phyloP scores from a whole-genome alignment of 1,140 invertebrate genomes.

The Platyscapa corneri region DNA sequence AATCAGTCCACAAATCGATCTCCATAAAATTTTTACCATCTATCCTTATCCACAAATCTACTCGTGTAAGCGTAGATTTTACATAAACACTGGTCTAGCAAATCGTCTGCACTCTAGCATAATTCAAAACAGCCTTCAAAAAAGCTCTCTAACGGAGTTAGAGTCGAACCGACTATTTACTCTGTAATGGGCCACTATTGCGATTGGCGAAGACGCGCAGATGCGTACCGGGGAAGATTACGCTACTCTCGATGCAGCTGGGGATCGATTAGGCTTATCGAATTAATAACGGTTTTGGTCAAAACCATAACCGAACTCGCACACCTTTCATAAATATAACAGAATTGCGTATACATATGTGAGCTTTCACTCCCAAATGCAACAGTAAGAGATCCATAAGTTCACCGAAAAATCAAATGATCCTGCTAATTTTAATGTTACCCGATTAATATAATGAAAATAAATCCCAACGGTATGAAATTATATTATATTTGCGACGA shows the following conservation, averaged over 20 bases:
- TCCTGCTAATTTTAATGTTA: not conserved
- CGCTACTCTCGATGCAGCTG: slow-evolving; percentile 51
- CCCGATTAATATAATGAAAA: too few relatives aligned
- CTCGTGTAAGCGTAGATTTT: not conserved
- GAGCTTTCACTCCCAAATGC: not conserved
- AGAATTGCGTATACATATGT: not conserved
- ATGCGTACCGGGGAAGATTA: slow-evolving; percentile 51
- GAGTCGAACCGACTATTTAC: not conserved
- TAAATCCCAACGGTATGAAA: too few relatives aligned
- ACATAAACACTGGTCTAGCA: not conserved
- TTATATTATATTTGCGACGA: too few relatives aligned
- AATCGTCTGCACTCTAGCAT: not conserved
- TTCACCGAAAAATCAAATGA: not conserved
- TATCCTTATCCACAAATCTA: not conserved
- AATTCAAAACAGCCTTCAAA: not conserved
- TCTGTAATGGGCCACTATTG: slow-evolving; percentile 44
- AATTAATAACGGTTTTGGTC: slow-evolving; percentile 55
- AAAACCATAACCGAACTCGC: not conserved
- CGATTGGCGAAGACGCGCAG: slow-evolving; percentile 16
- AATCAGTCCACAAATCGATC: too few relatives aligned
- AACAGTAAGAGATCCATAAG: not conserved
- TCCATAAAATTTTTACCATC: not conserved
- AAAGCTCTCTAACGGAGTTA: not conserved
- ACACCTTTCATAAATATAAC: not conserved
- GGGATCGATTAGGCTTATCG: slow-evolving; percentile 57